Evolutionary conservation across 2,888 invertebrate species (phyloP).

Genomic region (Automeris io): DNA sequence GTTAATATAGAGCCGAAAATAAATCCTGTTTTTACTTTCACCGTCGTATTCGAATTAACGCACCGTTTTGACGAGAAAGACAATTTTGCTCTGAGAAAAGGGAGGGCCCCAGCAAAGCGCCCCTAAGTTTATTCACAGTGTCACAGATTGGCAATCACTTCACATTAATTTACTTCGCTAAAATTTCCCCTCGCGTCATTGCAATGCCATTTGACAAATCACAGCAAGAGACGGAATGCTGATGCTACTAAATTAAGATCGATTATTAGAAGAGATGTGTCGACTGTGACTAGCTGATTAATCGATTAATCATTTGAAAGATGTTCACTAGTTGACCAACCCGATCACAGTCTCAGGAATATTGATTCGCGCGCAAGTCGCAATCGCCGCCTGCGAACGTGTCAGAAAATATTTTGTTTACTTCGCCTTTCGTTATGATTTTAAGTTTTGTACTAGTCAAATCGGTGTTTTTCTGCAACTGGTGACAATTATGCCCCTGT

Average conservation of each 20-base stretch:
- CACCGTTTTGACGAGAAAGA: constrained; percentile 31
- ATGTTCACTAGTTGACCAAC: too few relatives aligned
- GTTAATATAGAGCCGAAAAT: constrained; percentile 21
- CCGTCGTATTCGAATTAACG: constrained; percentile 23
- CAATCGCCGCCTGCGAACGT: too few relatives aligned
- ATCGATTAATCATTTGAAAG: too few relatives aligned
- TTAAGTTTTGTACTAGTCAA: too few relatives aligned
- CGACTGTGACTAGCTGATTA: too few relatives aligned
- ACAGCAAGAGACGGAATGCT: constrained; percentile 26
- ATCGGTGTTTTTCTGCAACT: too few relatives aligned
- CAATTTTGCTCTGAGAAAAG: constrained; percentile 28
- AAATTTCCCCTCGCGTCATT: constrained; percentile 31
- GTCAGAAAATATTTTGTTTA: too few relatives aligned
- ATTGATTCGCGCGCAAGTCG: too few relatives aligned
- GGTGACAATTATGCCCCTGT: too few relatives aligned
- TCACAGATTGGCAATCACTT: constrained; percentile 32
- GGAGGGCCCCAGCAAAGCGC: constrained; percentile 26
- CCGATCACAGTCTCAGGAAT: too few relatives aligned
- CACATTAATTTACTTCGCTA: constrained; percentile 28
- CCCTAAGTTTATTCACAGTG: constrained; percentile 25
- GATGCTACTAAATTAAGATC: constrained; percentile 38
- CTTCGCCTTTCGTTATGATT: too few relatives aligned
- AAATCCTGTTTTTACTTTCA: constrained; percentile 24
- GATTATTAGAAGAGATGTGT: constrained; percentile 34
- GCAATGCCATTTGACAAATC: constrained; percentile 37